Conservation (phyloP, 2,113 vertebrate genomes). For the Forbesichthys agassizii region DNA sequence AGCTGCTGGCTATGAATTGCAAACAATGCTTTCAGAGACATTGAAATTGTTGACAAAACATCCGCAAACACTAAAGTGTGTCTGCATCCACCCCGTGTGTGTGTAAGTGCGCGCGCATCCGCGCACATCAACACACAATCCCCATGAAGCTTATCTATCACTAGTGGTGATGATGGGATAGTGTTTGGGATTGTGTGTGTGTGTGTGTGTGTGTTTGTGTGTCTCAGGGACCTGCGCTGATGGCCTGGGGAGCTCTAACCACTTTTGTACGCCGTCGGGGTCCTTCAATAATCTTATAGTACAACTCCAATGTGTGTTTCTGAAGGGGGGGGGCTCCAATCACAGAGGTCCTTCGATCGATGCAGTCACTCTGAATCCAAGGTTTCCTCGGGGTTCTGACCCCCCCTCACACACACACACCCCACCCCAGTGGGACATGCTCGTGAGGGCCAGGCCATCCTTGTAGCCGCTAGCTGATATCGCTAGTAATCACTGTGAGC, state of each 20-base stretch:
- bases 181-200: no score
- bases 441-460: background rate
- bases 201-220: no score
- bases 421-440: conserved; percentile 6
- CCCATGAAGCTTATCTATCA: no score
- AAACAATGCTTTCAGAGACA: conserved; percentile 58
- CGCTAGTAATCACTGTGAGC: background rate
- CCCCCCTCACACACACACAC: background rate
- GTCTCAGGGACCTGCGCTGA: conserved; percentile 80
- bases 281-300: conserved; percentile 59
- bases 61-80: conserved; percentile 46
- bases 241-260: conserved; percentile 71
- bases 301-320: conserved; percentile 26
- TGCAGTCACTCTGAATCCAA: conserved; percentile 6
- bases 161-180: no score
- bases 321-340: conserved; percentile 15
- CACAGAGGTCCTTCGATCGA: conserved; percentile 35
- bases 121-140: no score
- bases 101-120: conserved; percentile 80
- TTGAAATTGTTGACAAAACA: conserved; percentile 60
- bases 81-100: conserved; percentile 63
- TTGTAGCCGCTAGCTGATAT: conserved; percentile 3
- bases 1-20: conserved; percentile 56
- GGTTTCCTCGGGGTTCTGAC: conserved; percentile 26
- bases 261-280: conserved; percentile 62